Evolutionary conservation across 1,140 invertebrate species (phyloP).

Genomic region (Rhopalosiphum maidis): DNA sequence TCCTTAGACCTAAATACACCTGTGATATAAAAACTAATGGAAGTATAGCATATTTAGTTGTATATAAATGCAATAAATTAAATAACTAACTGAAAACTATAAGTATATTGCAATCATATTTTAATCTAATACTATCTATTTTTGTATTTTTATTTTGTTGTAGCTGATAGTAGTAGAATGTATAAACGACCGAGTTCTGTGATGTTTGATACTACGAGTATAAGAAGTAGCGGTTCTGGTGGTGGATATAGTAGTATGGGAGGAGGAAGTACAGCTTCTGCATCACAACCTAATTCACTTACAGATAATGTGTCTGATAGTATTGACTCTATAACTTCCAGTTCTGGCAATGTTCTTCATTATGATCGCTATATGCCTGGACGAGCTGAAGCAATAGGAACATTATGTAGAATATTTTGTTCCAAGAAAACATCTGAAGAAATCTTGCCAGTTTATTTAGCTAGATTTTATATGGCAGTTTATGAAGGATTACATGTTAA

Average conservation of each 20-base stretch:
- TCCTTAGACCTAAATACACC: background rate
- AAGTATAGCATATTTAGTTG: background rate
- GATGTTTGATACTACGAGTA: conserved; percentile 58
- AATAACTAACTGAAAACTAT: background rate
- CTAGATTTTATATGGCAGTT: conserved; percentile 91
- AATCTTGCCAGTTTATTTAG: conserved; percentile 91
- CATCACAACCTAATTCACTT: conserved; percentile 61
- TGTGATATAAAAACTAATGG: background rate
- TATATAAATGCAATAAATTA: background rate
- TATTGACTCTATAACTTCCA: conserved; percentile 57
- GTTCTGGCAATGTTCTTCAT: conserved; percentile 56
- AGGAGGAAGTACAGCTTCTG: conserved; percentile 57
- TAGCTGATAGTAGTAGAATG: conserved; percentile 27
- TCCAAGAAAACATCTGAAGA: conserved; percentile 95
- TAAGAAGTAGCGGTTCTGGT: conserved; percentile 52
- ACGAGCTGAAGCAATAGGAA: conserved; percentile 92
- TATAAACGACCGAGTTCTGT: conserved; percentile 58
- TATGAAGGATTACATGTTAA: conserved; percentile 82
- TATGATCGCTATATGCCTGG: conserved; percentile 81
- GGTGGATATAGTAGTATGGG: conserved; percentile 56
- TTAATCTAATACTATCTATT: background rate
- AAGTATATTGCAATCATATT: background rate
- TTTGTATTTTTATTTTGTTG: background rate
- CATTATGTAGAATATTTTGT: conserved; percentile 94
- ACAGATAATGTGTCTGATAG: conserved; percentile 59